Conservation (phyloP, 2,888 invertebrate species). For the Amblyjoppa fuscipennis region DNA sequence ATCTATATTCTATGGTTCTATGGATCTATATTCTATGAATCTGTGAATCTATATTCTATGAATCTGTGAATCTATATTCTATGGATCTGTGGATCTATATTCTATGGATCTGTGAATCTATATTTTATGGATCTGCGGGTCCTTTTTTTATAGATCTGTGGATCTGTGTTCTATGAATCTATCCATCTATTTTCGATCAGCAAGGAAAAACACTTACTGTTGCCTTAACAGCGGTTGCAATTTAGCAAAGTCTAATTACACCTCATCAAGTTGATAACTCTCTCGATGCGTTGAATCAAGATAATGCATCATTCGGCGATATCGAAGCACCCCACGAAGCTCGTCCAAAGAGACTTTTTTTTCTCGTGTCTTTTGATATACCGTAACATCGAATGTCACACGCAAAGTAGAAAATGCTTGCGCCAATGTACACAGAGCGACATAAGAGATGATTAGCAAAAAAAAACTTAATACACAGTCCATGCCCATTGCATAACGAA, state of each 20-base stretch:
- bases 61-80: too few species aligned
- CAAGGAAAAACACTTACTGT: constrained; percentile 57
- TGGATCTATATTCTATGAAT: too few species aligned
- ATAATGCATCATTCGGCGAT: constrained; percentile 38
- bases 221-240: constrained; percentile 85
- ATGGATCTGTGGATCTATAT: too few species aligned
- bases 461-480: constrained; percentile 43
- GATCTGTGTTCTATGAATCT: neutral
- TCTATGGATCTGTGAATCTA: neutral
- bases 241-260: constrained; percentile 80
- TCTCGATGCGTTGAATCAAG: constrained; percentile 1
- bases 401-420: constrained; percentile 20
- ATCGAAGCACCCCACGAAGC: constrained; percentile 1
- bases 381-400: constrained; percentile 31
- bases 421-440: constrained; percentile 9
- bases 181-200: constrained; percentile 24
- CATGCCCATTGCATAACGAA: constrained; percentile 56
- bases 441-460: constrained; percentile 2
- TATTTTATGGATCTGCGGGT: neutral
- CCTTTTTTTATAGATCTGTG: neutral
- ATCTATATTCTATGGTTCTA: too few species aligned
- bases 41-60: neutral
- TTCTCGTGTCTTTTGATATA: constrained; percentile 36
- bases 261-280: constrained; percentile 1
- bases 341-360: constrained; percentile 7